phyloP scores from a whole-genome alignment of 2,888 invertebrate genomes.

The Operophtera brumata region DNA sequence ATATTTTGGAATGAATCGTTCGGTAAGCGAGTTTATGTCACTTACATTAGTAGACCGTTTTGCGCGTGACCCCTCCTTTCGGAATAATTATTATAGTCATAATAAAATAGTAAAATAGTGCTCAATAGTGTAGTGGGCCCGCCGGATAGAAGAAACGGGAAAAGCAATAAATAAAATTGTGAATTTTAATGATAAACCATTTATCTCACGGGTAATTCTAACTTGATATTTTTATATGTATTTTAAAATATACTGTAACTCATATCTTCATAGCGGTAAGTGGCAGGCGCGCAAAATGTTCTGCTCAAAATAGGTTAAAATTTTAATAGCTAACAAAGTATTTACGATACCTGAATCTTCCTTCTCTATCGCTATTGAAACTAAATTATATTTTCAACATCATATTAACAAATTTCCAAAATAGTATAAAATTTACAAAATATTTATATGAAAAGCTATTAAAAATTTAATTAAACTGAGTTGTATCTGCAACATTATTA shows the following conservation, averaged over 20 bases:
- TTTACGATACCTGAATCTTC: conserved; percentile 1
- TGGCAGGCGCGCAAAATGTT: conserved; percentile 56
- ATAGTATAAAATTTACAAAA: conserved; percentile 11
- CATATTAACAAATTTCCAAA: conserved; percentile 21
- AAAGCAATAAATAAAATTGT: conserved; percentile 73
- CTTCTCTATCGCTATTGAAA: conserved; percentile 3
- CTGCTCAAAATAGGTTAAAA: conserved; percentile 31
- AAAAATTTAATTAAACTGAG: conserved; percentile 41
- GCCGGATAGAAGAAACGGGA: conserved; percentile 52
- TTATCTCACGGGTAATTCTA: conserved; percentile 58
- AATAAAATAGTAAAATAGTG: conserved; percentile 72
- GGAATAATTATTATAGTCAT: conserved; percentile 64
- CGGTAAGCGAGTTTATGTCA: conserved; percentile 57
- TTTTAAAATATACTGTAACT: conserved; percentile 76
- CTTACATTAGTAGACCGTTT: conserved; percentile 68
- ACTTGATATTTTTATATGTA: conserved; percentile 80
- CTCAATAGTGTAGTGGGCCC: conserved; percentile 71
- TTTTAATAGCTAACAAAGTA: conserved; percentile 32
- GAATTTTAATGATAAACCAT: conserved; percentile 59
- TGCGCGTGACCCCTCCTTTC: conserved; percentile 59
- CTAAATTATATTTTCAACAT: conserved; percentile 23
- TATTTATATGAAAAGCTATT: conserved; percentile 33
- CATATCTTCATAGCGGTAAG: conserved; percentile 78
- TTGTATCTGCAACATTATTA: conserved; percentile 54
- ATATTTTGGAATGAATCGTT: conserved; percentile 72